Evolutionary conservation across 1,140 invertebrate species (phyloP).

Genomic region (Drosophila sproati): DNA sequence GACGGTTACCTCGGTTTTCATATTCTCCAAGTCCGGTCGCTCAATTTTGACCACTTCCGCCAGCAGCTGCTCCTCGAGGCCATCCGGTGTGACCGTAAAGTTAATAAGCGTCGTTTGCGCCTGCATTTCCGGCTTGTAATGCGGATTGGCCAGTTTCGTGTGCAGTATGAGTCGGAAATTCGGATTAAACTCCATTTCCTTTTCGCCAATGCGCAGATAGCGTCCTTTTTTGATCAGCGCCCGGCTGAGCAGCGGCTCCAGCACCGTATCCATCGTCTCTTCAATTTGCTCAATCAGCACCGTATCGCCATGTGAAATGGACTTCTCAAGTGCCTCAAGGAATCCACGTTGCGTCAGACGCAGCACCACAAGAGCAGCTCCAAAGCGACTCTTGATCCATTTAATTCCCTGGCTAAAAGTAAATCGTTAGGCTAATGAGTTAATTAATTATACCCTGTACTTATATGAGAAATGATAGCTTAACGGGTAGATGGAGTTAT

Average conservation of each 20-base stretch:
- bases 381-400: constrained; percentile 97
- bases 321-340: constrained; percentile 93
- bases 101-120: constrained; percentile 98
- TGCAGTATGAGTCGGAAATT: constrained; percentile 95
- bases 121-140: constrained; percentile 98
- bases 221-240: constrained; percentile 94
- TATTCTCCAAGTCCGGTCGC: constrained; percentile 94
- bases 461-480: not conserved
- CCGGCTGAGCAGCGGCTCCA: constrained; percentile 94
- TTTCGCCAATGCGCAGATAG: constrained; percentile 93
- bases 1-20: constrained; percentile 92
- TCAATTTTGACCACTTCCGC: constrained; percentile 98
- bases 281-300: constrained; percentile 96
- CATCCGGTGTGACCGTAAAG: constrained; percentile 97
- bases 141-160: constrained; percentile 97
- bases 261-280: constrained; percentile 94
- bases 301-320: constrained; percentile 90
- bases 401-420: constrained; percentile 92
- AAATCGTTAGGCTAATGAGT: not conserved
- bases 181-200: constrained; percentile 95
- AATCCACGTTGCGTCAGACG: constrained; percentile 93
- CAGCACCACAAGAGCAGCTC: constrained; percentile 89
- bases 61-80: constrained; percentile 96
- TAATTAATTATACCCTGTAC: constrained; percentile 1
- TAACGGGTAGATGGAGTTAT: no score